phyloP scores from a whole-genome alignment of 2,888 invertebrate species.

The Eugnorisma glareosa region DNA sequence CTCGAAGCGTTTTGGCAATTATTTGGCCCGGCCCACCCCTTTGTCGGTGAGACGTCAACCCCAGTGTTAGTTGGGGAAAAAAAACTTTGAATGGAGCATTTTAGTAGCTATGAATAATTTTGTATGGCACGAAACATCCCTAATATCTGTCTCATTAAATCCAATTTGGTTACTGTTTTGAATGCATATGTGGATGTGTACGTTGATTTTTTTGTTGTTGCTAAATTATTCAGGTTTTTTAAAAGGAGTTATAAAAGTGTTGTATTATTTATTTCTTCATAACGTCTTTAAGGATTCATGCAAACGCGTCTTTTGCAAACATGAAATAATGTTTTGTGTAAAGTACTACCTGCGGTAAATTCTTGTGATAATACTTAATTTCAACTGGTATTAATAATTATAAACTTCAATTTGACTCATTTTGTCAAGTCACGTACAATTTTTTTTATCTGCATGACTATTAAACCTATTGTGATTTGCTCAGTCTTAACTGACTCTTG shows the following conservation, averaged over 20 bases:
- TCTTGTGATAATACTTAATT: background rate
- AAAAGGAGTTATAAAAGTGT: slow-evolving; percentile 37
- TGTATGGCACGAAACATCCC: slow-evolving; percentile 88
- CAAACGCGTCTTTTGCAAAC: background rate
- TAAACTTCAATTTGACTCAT: background rate
- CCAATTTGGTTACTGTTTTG: slow-evolving; percentile 87
- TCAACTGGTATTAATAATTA: background rate
- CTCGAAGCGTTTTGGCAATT: slow-evolving; percentile 90
- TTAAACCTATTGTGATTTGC: background rate
- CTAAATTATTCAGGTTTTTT: slow-evolving; percentile 57
- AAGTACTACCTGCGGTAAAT: background rate
- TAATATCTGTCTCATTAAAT: slow-evolving; percentile 89
- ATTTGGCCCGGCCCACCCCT: slow-evolving; percentile 89
- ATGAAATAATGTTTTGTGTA: background rate
- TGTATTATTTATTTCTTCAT: slow-evolving; percentile 37
- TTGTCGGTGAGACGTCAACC: slow-evolving; percentile 88
- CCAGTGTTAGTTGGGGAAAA: slow-evolving; percentile 83
- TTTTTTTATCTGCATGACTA: background rate
- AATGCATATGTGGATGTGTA: slow-evolving; percentile 73
- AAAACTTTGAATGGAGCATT: slow-evolving; percentile 87
- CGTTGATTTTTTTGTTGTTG: slow-evolving; percentile 64
- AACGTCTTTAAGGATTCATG: slow-evolving; percentile 23
- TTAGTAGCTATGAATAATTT: slow-evolving; percentile 90
- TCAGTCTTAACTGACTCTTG: background rate
- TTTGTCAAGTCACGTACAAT: background rate